A percentile compares a stretch with the other conserved stretches of the same genome.
Evolutionary conservation across 2,888 invertebrate genomes (phyloP).

Genomic region (Idaea straminata): DNA sequence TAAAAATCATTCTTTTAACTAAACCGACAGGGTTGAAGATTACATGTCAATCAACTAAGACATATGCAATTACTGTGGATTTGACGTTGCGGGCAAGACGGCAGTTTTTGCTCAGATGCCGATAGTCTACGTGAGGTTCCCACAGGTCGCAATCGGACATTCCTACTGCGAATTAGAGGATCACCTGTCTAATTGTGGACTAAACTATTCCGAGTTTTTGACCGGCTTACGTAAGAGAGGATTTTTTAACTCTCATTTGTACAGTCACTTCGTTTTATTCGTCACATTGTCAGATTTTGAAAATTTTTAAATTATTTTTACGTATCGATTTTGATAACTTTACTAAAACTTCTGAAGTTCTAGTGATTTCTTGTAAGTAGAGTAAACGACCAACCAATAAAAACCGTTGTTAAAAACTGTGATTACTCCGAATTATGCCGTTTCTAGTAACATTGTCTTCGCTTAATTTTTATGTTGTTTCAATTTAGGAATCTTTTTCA

Average conservation of each 20-base stretch:
- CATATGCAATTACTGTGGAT: constrained; percentile 48
- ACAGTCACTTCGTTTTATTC: neutral
- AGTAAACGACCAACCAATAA: too few species aligned
- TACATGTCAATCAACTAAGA: constrained; percentile 46
- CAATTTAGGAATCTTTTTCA: neutral
- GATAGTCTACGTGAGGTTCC: constrained; percentile 76
- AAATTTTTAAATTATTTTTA: too few species aligned
- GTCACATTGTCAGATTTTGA: too few species aligned
- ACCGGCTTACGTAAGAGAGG: neutral
- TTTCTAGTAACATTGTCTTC: too few species aligned
- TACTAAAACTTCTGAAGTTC: too few species aligned
- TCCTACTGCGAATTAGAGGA: constrained; percentile 75
- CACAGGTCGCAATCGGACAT: constrained; percentile 57
- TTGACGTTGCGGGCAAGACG: constrained; percentile 46
- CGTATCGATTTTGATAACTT: too few species aligned
- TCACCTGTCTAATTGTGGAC: constrained; percentile 76
- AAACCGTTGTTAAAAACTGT: too few species aligned
- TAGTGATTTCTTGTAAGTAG: too few species aligned
- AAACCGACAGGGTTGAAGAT: constrained; percentile 41
- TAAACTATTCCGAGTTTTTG: constrained; percentile 44
- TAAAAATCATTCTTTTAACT: constrained; percentile 22
- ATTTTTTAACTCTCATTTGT: neutral
- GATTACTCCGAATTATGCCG: too few species aligned
- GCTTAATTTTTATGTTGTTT: neutral
- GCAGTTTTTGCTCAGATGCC: constrained; percentile 71